phyloP scores from a whole-genome alignment of 2,888 invertebrate species.

The Nysson spinosus region DNA sequence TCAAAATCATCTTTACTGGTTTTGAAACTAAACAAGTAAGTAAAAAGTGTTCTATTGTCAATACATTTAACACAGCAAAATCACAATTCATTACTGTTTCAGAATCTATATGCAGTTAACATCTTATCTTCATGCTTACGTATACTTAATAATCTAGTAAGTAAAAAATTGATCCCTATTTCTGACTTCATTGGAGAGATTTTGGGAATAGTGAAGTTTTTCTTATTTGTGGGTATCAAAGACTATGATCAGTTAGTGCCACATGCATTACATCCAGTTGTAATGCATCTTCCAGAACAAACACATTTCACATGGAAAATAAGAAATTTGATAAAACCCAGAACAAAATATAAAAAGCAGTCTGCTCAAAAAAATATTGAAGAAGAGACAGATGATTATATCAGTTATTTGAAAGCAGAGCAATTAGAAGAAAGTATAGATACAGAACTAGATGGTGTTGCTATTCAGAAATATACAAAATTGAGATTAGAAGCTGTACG shows the following conservation, averaged over 20 bases:
- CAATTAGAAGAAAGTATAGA: too few species aligned
- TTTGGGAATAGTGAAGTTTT: conserved; percentile 69
- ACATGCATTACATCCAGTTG: conserved; percentile 67
- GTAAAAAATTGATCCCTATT: conserved; percentile 48
- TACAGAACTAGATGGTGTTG: conserved; percentile 55
- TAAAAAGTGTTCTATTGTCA: conserved; percentile 40
- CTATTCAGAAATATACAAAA: too few species aligned
- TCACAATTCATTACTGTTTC: too few species aligned
- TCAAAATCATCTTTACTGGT: conserved; percentile 51
- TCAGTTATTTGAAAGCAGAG: too few species aligned
- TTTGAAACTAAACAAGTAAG: too few species aligned
- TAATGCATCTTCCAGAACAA: conserved; percentile 73
- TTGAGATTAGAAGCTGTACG: conserved; percentile 66
- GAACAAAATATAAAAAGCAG: conserved; percentile 55
- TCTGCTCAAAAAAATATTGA: conserved; percentile 35
- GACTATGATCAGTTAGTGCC: conserved; percentile 61
- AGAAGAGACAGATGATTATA: conserved; percentile 25
- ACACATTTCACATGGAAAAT: conserved; percentile 63
- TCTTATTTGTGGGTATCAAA: conserved; percentile 70
- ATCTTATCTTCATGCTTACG: conserved; percentile 61
- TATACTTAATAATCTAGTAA: conserved; percentile 58
- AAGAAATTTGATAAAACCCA: conserved; percentile 60
- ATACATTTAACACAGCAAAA: conserved; percentile 60
- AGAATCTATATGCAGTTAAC: too few species aligned
- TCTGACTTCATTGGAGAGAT: conserved; percentile 66